These are phyloP conservation scores for Mohoua ochrocephala DNA, from an alignment of 2,113 vertebrate genomes.

Conservation along the genomic window DNA sequence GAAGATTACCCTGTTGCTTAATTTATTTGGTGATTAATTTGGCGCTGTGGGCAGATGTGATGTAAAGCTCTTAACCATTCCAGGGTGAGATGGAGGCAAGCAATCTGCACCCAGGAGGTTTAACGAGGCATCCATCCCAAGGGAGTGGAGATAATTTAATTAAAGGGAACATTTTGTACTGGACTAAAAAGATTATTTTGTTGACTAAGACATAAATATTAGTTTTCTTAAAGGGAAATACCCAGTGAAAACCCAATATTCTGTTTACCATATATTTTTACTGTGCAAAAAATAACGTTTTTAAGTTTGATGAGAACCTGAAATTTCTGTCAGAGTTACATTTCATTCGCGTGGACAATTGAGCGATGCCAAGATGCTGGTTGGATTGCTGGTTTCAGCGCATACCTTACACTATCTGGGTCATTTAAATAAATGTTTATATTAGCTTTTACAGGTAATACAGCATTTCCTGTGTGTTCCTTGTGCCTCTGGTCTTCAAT, in stretches of 20 bases:
- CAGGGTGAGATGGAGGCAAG: slow-evolving; percentile 18
- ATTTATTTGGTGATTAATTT: slow-evolving; percentile 42
- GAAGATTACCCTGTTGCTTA: slow-evolving; percentile 23
- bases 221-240: not conserved
- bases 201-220: not conserved
- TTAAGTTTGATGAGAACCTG: not conserved
- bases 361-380: not conserved
- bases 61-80: slow-evolving; percentile 30
- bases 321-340: not conserved
- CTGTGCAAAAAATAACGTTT: not conserved
- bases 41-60: slow-evolving; percentile 27
- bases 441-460: not conserved
- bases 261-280: not conserved
- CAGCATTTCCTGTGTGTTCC: not conserved
- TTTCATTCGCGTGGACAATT: not conserved
- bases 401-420: not conserved
- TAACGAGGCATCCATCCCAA: slow-evolving; percentile 23
- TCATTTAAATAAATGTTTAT: not conserved
- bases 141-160: slow-evolving; percentile 32
- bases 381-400: not conserved
- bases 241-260: not conserved
- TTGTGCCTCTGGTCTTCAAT: no score
- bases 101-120: slow-evolving; percentile 34
- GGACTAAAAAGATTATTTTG: not conserved
- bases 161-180: not conserved